Conservation (phyloP, 2,113 vertebrate species). For the Trogon melanurus region DNA sequence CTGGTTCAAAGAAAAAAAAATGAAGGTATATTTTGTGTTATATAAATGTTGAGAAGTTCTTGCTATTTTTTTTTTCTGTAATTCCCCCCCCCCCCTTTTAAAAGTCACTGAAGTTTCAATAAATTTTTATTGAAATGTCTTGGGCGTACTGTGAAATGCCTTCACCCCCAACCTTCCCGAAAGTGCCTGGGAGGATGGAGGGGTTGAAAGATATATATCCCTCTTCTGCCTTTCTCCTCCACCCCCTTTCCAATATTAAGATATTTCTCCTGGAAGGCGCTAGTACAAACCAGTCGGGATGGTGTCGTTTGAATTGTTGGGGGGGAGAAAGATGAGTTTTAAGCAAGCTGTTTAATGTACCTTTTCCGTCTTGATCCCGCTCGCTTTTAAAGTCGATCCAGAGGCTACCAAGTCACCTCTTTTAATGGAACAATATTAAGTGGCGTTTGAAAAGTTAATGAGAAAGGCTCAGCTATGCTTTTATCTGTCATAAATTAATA, state of each 20-base stretch:
- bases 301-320: slow-evolving; percentile 15
- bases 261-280: slow-evolving; percentile 1
- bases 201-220: slow-evolving; percentile 22
- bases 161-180: neutral
- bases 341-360: slow-evolving; percentile 51
- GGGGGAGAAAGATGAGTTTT: neutral
- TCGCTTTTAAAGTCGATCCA: slow-evolving; percentile 47
- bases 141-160: slow-evolving; percentile 66
- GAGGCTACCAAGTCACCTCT: slow-evolving; percentile 45
- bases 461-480: slow-evolving; percentile 62
- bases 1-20: slow-evolving; percentile 74
- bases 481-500: slow-evolving; percentile 74
- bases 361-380: slow-evolving; percentile 38
- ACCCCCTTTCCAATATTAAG: neutral
- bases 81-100: slow-evolving; percentile 58
- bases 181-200: neutral
- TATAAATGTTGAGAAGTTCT: slow-evolving; percentile 82
- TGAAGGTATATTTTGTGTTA: slow-evolving; percentile 92
- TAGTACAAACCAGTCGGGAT: slow-evolving; percentile 34
- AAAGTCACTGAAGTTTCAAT: slow-evolving; percentile 94
- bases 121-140: slow-evolving; percentile 84
- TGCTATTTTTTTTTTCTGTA: slow-evolving; percentile 82
- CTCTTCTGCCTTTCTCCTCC: neutral
- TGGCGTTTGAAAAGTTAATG: slow-evolving; percentile 68
- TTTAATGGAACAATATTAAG: slow-evolving; percentile 66